Conservation (phyloP, 2,113 vertebrate species). For the Silurus asotus region DNA sequence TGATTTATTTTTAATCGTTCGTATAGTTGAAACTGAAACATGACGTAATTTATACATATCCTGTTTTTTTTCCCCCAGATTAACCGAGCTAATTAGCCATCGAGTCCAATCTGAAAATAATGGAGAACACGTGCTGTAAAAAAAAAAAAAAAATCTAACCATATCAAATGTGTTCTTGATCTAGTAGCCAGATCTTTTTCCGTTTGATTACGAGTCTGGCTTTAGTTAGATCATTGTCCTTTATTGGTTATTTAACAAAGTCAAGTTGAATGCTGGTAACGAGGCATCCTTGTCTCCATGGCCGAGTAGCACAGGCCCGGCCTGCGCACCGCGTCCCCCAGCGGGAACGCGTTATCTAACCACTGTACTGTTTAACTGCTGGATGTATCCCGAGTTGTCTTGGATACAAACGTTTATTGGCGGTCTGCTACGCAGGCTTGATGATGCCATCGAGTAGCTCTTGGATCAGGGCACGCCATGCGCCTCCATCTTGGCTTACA, state of each 20-base stretch:
- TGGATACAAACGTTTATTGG: not conserved
- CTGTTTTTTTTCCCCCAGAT: too few relatives aligned
- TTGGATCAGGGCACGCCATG: not conserved
- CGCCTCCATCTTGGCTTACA: constrained; percentile 11
- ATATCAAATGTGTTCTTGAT: not conserved
- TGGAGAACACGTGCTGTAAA: constrained; percentile 28
- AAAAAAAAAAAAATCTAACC: not conserved
- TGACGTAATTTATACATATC: not conserved
- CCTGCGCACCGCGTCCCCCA: too few relatives aligned
- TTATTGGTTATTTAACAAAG: not conserved
- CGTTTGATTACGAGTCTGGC: not conserved
- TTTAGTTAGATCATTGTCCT: not conserved
- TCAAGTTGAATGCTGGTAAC: not conserved
- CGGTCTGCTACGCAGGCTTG: not conserved
- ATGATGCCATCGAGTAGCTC: not conserved
- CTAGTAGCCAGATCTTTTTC: not conserved
- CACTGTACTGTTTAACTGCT: not conserved
- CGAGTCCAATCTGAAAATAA: not conserved
- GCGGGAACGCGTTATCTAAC: not conserved
- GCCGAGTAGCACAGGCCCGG: constrained; percentile 24
- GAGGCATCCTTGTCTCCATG: not conserved
- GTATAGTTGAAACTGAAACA: not conserved
- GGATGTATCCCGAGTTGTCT: not conserved
- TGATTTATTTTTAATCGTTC: not conserved
- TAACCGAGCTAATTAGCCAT: not conserved